phyloP scores from a whole-genome alignment of 1,140 invertebrate genomes.

The Drosophila pseudoananassae region DNA sequence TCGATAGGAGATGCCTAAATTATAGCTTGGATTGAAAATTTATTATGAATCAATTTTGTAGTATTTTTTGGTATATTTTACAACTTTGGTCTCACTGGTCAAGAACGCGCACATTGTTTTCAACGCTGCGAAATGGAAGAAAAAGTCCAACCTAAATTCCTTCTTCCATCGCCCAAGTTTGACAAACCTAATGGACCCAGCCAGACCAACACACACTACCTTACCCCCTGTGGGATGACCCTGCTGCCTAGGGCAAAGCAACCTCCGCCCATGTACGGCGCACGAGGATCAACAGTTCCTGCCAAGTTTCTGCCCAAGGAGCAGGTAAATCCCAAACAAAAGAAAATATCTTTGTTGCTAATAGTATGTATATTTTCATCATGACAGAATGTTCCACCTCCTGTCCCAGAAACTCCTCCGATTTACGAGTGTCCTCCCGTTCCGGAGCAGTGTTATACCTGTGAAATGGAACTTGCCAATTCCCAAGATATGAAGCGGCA shows the following conservation, averaged over 20 bases:
- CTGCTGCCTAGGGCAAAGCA: constrained; percentile 72
- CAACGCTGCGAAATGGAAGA: constrained; percentile 46
- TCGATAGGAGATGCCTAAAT: constrained; percentile 3
- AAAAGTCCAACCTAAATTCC: constrained; percentile 51
- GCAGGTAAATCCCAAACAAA: constrained; percentile 17
- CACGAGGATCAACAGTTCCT: constrained; percentile 78
- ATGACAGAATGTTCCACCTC: neutral
- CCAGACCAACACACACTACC: constrained; percentile 49
- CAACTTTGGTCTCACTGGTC: constrained; percentile 3
- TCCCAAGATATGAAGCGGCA: constrained; percentile 87
- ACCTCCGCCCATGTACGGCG: constrained; percentile 84
- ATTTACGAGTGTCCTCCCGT: constrained; percentile 37
- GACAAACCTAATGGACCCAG: constrained; percentile 35
- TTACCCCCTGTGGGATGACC: constrained; percentile 80
- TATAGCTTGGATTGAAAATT: neutral
- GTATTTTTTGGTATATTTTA: neutral
- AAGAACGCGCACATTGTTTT: constrained; percentile 45
- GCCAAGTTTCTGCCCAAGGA: constrained; percentile 50
- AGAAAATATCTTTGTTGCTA: neutral
- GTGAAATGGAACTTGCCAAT: constrained; percentile 89
- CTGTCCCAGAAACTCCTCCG: constrained; percentile 14
- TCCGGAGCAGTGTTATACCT: constrained; percentile 88
- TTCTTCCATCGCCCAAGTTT: constrained; percentile 72
- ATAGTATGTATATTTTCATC: neutral
- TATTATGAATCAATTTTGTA: neutral